These are phyloP conservation scores for Glaucomys volans DNA, from an alignment of 2,113 vertebrate genomes.

Conservation along the genomic window DNA sequence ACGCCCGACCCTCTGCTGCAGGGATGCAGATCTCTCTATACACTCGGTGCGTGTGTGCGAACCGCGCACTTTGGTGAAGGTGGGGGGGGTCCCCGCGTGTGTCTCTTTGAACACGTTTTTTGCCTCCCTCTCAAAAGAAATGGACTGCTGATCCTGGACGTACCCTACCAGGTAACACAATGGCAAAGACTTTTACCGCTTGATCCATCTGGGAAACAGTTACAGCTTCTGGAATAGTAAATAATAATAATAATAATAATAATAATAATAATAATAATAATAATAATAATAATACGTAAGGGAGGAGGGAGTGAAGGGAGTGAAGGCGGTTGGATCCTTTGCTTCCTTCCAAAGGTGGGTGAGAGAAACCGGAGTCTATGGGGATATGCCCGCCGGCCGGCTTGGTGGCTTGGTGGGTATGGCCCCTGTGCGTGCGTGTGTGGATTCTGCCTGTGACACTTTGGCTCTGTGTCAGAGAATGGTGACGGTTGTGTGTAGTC, in stretches of 20 bases:
- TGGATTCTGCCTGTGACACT: conserved; percentile 60
- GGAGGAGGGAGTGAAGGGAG: background rate
- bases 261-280: too few relatives aligned
- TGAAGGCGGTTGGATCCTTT: conserved; percentile 17
- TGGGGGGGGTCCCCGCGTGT: conserved; percentile 5
- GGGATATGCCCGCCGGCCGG: background rate
- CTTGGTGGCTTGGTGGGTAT: background rate
- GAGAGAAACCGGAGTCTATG: conserved; percentile 47
- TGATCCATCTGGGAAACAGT: conserved; percentile 48
- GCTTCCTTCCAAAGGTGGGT: conserved; percentile 51
- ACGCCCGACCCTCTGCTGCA: conserved; percentile 77
- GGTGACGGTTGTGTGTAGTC: conserved; percentile 30
- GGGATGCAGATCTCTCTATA: conserved; percentile 75
- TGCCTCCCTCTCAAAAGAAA: background rate
- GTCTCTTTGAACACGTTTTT: background rate
- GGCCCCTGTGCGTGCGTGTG: background rate
- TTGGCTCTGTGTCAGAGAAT: conserved; percentile 59
- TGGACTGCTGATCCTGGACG: conserved; percentile 28
- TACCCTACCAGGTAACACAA: conserved; percentile 28
- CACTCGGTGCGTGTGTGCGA: background rate
- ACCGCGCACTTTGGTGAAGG: background rate
- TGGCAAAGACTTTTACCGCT: conserved; percentile 28
- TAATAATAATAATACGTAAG: conserved; percentile 65
- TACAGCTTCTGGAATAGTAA: conserved; percentile 65
- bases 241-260: too few relatives aligned